Evolutionary conservation across 2,888 invertebrate species (phyloP).

Genomic region (Ormyrus pomaceus): DNA sequence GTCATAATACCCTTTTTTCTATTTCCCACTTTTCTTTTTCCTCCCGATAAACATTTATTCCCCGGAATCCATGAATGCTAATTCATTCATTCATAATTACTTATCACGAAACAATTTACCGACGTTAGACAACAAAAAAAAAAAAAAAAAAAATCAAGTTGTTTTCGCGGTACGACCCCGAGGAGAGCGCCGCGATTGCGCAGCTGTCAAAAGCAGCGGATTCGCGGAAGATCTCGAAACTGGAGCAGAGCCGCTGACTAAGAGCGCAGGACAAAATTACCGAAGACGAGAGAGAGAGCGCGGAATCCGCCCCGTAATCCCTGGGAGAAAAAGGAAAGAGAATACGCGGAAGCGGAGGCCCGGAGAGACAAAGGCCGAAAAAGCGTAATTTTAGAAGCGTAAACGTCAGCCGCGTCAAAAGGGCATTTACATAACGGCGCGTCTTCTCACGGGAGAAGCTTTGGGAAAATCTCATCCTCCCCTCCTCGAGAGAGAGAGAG

Average conservation of each 20-base stretch:
- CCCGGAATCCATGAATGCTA: too few relatives aligned
- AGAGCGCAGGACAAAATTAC: too few relatives aligned
- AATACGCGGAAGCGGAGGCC: slow-evolving; percentile 24
- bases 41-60: too few relatives aligned
- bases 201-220: neutral
- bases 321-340: slow-evolving; percentile 30
- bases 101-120: too few relatives aligned
- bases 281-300: neutral
- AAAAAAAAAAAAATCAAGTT: too few relatives aligned
- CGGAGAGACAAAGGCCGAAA: slow-evolving; percentile 21
- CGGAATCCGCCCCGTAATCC: neutral
- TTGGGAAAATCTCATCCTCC: too few relatives aligned
- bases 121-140: too few relatives aligned
- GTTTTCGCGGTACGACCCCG: too few relatives aligned
- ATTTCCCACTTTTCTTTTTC: too few relatives aligned
- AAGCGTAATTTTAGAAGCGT: slow-evolving; percentile 33
- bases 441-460: slow-evolving; percentile 13
- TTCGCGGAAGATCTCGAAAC: neutral
- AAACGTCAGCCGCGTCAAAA: neutral
- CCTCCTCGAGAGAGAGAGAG: slow-evolving; percentile 7
- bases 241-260: neutral
- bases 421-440: slow-evolving; percentile 27
- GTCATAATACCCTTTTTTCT: too few relatives aligned
- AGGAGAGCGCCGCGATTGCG: too few relatives aligned
- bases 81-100: too few relatives aligned